Base-by-base conservation (phyloP, 1,140 invertebrate genomes). In the Scaptodrosophila lebanonensis region DNA sequence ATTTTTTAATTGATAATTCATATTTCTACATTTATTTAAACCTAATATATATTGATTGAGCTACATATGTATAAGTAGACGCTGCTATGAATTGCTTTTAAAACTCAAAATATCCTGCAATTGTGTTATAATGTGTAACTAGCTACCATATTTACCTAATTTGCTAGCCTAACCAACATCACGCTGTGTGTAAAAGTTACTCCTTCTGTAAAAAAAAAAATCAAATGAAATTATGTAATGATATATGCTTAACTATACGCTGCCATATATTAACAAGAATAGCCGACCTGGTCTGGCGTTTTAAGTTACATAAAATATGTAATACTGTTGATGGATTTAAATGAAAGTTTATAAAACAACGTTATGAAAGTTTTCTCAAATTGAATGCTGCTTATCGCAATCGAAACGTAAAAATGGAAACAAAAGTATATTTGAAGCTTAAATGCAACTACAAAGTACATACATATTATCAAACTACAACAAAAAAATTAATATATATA, bases 341-440 rank as follows among this genome's bases (percentile, higher is more conserved):
- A 49, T 60, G 54, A 83, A 73, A 75, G 75, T 82, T 82, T 82
- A 82, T 75, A 82, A 82, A 82, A 82, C 75, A 70, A 82, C 50
- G 69, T 82, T 82, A 51, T 66, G 57, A 52, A 52, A 40, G 48
- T 49, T 64, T 66, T 68, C 30, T 49, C 50, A 47, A 47, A 62
- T 62, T 50, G 40, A 44, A n/a, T n/a, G n/a, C n/a, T n/a, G n/a
- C n/a, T n/a, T n/a, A n/a, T n/a, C n/a, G n/a, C n/a, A n/a, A n/a
- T n/a, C n/a, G n/a, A n/a, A n/a, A n/a, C n/a, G n/a, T n/a, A n/a
- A n/a, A n/a, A n/a, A n/a, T n/a, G n/a, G n/a, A n/a, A n/a, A n/a
- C n/a, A n/a, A n/a, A n/a, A n/a, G n/a, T n/a, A n/a, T n/a, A n/a
- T n/a, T n/a, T 18, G 32, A 53, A 63, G 53, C 45, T 62, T 65